Evolutionary conservation across 2,113 vertebrate species (phyloP), one percentile per base, ranked within the genome.

Genomic region (Synchiropus splendidus): DNA sequence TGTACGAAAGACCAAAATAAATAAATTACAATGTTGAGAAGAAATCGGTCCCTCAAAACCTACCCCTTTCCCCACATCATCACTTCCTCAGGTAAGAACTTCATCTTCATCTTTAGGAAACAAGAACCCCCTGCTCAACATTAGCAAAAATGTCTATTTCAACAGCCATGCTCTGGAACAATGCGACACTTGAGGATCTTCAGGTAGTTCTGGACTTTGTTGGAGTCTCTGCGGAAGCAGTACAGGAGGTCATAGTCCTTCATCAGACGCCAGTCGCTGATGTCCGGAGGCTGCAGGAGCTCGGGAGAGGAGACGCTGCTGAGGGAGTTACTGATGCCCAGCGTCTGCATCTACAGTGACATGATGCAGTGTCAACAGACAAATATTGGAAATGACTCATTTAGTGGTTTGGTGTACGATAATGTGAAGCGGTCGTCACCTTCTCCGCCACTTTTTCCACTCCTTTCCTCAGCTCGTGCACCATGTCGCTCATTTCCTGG

Each of bases 191-290:
- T 88, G 1, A 90, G 83, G 69, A 89, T 80, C 79, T 87, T 90
- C 66, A 90, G 66, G 78, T 87, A 90, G 77, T 85, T 88, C 80
- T 89, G 86, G 50, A 88, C 81, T 78, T 90, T 90, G 72, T 86
- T 87, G 16, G 88, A 86, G 57, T 90, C 87, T 51, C 88, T 76
- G 21, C 86, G 85, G 47, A 89, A 88, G 48, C 89, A 90, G 67
- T 83, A 84, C 34, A 90, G 84, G 31, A 90, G 85, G 42, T 86
- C 79, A 3, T 83, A 82, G 72, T 85, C 77, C 31, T 78, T 87
- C 85, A 87, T 86, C 47, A 53, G 55, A 31, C 58, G 76, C 73
- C 75, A 70, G 54, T 86, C 82, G 4, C 70, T 62, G 3, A 52
- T 78, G 18, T 68, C 44, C 1, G 67, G 12, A 0, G 58, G 39